phyloP scores from a whole-genome alignment of 2,797 vertebrate genomes.

The Cheirogaleus major region DNA sequence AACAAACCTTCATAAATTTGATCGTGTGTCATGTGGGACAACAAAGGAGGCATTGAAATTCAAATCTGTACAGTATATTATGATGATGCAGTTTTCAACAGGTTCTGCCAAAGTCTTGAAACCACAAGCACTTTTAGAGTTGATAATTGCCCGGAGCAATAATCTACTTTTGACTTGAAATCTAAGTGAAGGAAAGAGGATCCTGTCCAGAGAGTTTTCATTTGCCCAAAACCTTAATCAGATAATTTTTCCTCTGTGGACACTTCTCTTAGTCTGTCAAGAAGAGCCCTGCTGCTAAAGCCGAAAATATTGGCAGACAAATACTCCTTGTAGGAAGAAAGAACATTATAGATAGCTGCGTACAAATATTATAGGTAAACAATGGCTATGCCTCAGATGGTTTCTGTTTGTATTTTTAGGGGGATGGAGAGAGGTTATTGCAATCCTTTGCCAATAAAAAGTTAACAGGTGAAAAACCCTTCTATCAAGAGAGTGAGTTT shows the following conservation, averaged over 20 bases:
- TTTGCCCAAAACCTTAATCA: slow-evolving; percentile 75
- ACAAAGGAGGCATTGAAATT: slow-evolving; percentile 72
- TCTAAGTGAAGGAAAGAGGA: slow-evolving; percentile 60
- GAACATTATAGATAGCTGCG: slow-evolving; percentile 12
- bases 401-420: not conserved
- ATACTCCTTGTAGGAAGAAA: slow-evolving; percentile 45
- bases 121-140: slow-evolving; percentile 73
- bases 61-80: not conserved
- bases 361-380: slow-evolving; percentile 26
- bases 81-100: slow-evolving; percentile 56
- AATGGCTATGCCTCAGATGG: slow-evolving; percentile 8
- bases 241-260: slow-evolving; percentile 70
- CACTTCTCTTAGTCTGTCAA: slow-evolving; percentile 56
- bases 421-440: not conserved
- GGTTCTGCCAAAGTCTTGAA: slow-evolving; percentile 65
- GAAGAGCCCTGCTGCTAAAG: slow-evolving; percentile 57
- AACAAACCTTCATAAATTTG: slow-evolving; percentile 70
- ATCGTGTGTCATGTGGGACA: slow-evolving; percentile 66
- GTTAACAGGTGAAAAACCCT: slow-evolving; percentile 1
- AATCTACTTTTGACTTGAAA: slow-evolving; percentile 67
- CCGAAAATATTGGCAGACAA: slow-evolving; percentile 55
- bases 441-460: slow-evolving; percentile 48
- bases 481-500: slow-evolving; percentile 20
- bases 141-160: slow-evolving; percentile 67
- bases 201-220: slow-evolving; percentile 62